These are phyloP conservation scores for Aulostomus chinensis DNA, from an alignment of 2,797 vertebrate species.

Conservation along the genomic window DNA sequence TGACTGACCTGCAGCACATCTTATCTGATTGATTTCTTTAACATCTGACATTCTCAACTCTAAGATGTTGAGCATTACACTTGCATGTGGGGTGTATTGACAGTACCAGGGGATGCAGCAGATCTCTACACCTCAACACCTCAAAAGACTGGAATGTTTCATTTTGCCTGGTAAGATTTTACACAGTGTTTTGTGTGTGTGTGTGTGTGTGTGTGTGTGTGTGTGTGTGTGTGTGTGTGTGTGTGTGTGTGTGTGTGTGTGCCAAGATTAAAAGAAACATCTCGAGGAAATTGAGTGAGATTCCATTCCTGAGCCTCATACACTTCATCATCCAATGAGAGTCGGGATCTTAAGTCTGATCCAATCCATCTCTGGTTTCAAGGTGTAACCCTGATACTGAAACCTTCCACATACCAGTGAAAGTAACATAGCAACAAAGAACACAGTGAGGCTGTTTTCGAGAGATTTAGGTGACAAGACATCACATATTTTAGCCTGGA, in stretches of 20 bases:
- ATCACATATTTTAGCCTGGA: conserved; percentile 25
- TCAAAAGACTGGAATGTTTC: conserved; percentile 5
- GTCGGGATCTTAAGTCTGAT: conserved; percentile 2
- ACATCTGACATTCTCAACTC: too few relatives aligned
- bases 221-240: too few relatives aligned
- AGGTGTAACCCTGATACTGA: not conserved
- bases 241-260: too few relatives aligned
- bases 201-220: too few relatives aligned
- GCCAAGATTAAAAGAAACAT: not conserved
- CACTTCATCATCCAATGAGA: conserved; percentile 1
- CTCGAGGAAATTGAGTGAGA: not conserved
- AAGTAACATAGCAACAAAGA: conserved; percentile 42
- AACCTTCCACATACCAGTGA: conserved; percentile 40
- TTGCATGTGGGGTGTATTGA: too few relatives aligned
- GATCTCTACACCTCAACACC: conserved; percentile 15
- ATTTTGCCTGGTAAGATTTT: not conserved
- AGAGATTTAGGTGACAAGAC: conserved; percentile 38
- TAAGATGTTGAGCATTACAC: too few relatives aligned
- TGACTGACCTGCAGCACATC: too few relatives aligned
- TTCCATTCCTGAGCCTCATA: not conserved
- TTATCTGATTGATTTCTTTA: too few relatives aligned
- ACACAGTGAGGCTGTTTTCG: conserved; percentile 45
- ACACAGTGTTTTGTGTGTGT: not conserved
- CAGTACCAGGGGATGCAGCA: too few relatives aligned
- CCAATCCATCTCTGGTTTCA: conserved; percentile 2